These are phyloP conservation scores for Rana temporaria DNA, from an alignment of 2,113 vertebrate species.

Conservation along the genomic window DNA sequence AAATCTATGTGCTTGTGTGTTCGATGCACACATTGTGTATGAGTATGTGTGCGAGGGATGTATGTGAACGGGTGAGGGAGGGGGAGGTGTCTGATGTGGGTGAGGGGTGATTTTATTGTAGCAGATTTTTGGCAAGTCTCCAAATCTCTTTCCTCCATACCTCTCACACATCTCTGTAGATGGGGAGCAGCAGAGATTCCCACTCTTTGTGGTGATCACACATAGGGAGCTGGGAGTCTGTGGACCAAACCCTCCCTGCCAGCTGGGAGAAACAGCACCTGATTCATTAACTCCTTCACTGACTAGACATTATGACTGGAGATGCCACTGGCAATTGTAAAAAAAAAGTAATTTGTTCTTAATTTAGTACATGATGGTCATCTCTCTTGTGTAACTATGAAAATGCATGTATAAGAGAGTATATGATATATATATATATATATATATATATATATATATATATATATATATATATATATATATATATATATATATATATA, in stretches of 20 bases:
- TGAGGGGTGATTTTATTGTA: conserved; percentile 52
- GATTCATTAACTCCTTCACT: conserved; percentile 41
- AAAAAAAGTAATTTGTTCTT: neutral
- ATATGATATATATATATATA: neutral
- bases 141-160: conserved; percentile 50
- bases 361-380: neutral
- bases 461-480: no score
- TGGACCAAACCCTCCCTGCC: conserved; percentile 35
- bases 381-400: neutral
- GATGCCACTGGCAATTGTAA: neutral
- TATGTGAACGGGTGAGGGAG: conserved; percentile 29
- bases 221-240: conserved; percentile 42
- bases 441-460: neutral
- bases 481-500: no score
- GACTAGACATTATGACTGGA: no score
- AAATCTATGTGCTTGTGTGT: neutral
- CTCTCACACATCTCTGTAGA: conserved; percentile 54
- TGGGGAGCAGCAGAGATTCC: conserved; percentile 50
- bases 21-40: neutral
- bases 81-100: neutral
- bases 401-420: neutral
- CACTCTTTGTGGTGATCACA: conserved; percentile 54
- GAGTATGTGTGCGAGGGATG: conserved; percentile 49
- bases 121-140: conserved; percentile 54
- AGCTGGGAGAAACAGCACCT: conserved; percentile 51